A percentile compares a stretch with the other conserved stretches of the same genome.
These are phyloP conservation scores for Otocyon megalotis DNA, from an alignment of 2,113 vertebrate species.

Conservation along the genomic window DNA sequence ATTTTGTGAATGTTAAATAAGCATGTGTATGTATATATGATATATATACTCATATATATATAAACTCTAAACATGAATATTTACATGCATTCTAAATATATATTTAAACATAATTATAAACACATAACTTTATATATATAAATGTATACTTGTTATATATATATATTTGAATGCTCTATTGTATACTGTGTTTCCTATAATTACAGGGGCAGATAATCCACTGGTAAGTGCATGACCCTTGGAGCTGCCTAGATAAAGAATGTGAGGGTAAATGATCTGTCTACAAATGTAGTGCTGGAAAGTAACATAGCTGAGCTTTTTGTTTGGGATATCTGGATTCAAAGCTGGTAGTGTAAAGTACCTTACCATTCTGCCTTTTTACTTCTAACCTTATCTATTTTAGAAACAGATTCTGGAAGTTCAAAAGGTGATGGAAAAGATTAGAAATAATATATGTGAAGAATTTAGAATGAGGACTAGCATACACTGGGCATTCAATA, in stretches of 20 bases:
- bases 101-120: neutral
- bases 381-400: neutral
- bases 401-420: neutral
- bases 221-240: neutral
- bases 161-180: neutral
- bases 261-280: neutral
- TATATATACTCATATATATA: neutral
- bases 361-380: neutral
- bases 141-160: neutral
- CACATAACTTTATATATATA: neutral
- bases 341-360: neutral
- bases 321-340: neutral
- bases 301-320: neutral
- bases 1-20: neutral
- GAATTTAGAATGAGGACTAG: slow-evolving; percentile 24
- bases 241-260: neutral
- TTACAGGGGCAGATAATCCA: neutral
- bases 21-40: neutral
- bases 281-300: neutral
- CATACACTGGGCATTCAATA: neutral
- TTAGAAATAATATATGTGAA: neutral
- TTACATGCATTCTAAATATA: neutral
- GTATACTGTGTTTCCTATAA: neutral
- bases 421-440: neutral
- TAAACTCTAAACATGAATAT: neutral